Percentiles rank a stretch among this genome's conserved stretches.
These are phyloP conservation scores for Adelphocoris suturalis DNA, from an alignment of 2,888 invertebrate genomes.

Conservation along the genomic window DNA sequence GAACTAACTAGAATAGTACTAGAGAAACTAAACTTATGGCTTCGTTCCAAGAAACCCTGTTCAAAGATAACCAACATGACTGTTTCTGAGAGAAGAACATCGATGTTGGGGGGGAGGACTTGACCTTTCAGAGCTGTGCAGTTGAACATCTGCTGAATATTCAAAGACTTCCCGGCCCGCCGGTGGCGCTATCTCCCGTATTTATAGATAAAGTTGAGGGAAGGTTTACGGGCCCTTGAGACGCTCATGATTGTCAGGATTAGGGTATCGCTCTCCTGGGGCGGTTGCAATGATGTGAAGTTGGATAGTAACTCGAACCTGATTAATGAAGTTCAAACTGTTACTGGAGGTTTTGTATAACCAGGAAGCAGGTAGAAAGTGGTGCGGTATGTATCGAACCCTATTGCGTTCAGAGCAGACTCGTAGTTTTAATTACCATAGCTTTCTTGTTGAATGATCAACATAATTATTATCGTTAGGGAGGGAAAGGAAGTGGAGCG, in stretches of 20 bases:
- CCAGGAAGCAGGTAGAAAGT: too few species aligned
- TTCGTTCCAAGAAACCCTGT: not conserved
- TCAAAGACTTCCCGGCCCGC: not conserved
- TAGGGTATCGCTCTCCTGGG: constrained; percentile 1
- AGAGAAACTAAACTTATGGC: not conserved
- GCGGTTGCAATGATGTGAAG: not conserved
- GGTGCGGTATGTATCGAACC: too few species aligned
- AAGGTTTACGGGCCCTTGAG: constrained; percentile 30
- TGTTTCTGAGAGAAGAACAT: not conserved
- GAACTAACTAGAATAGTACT: too few species aligned
- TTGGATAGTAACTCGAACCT: not conserved
- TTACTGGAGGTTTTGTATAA: not conserved
- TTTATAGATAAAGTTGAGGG: constrained; percentile 42
- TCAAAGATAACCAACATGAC: not conserved
- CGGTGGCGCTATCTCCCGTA: constrained; percentile 1
- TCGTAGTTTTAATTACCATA: too few species aligned
- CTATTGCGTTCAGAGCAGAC: too few species aligned
- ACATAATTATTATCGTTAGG: too few species aligned
- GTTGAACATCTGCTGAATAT: constrained; percentile 50
- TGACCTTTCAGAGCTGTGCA: constrained; percentile 41
- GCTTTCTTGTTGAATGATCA: too few species aligned
- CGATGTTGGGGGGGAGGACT: not conserved
- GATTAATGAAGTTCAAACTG: not conserved
- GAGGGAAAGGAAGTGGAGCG: too few species aligned
- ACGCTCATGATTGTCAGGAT: not conserved